Base-by-base conservation (phyloP, 2,888 invertebrate species). In the Aproaerema taeniolella region DNA sequence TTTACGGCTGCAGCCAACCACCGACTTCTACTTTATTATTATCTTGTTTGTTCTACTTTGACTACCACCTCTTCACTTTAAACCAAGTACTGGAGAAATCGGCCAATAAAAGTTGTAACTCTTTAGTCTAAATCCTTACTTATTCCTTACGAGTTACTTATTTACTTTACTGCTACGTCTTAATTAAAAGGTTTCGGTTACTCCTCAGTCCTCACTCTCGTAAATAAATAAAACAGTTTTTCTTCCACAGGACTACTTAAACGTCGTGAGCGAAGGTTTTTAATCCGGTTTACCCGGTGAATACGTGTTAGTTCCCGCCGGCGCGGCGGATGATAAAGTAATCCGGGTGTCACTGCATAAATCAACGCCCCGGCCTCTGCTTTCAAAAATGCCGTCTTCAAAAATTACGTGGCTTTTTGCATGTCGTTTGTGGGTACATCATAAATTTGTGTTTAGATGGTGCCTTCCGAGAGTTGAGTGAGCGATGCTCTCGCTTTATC, bases 21-120 rank as follows among this genome's bases (percentile, higher is more conserved):
- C 38, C 9, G 20, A n/a, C 10, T 16, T 25, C 15, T 11, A 31
- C 16, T 38, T 32, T 32, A 38, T 38, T 38, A 26, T 32, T 38
- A 32, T 31, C 31, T 38, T 38, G 15, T 38, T 38, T 38, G 38
- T 38, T 38, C 20, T 38, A 31, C 13, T 37, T 30, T 37, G 7
- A 36, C 15, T 28, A n/a, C 12, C 20, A 12, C 11, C 37, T 13
- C 30, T 24, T 11, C 30, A 13, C 1, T 9, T 15, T n/a, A n/a
- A n/a, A n/a, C n/a, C n/a, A n/a, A n/a, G n/a, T n/a, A n/a, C n/a
- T n/a, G n/a, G n/a, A n/a, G n/a, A n/a, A n/a, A n/a, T n/a, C n/a
- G n/a, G n/a, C n/a, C n/a, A n/a, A n/a, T n/a, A n/a, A n/a, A n/a
- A n/a, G n/a, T n/a, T n/a, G n/a, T n/a, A n/a, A n/a, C n/a, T n/a